Percentiles rank a stretch among this genome's conserved stretches.
phyloP scores from a whole-genome alignment of 2,113 vertebrate genomes.

The Lophotis ruficrista region DNA sequence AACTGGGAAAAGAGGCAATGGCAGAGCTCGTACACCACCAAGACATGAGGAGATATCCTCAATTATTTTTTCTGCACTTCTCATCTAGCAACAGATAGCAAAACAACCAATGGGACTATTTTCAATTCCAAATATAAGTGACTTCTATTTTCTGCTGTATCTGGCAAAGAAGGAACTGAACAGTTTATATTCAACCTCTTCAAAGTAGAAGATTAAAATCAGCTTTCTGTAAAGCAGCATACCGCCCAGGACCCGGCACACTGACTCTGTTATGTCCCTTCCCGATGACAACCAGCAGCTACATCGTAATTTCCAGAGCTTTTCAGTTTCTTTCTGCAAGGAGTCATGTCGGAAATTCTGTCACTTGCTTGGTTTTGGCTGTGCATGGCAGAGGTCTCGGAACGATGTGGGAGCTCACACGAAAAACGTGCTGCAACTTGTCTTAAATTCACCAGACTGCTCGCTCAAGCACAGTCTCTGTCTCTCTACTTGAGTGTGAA shows the following conservation, averaged over 20 bases:
- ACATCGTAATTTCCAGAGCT: neutral
- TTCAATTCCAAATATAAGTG: neutral
- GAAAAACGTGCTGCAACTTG: neutral
- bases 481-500: neutral
- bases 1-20: neutral
- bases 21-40: neutral
- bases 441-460: neutral
- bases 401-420: neutral
- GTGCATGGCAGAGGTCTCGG: neutral
- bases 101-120: neutral
- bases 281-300: neutral
- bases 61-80: neutral
- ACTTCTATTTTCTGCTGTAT: neutral
- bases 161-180: neutral
- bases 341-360: neutral
- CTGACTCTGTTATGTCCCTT: neutral
- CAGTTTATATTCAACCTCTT: neutral
- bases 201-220: constrained; percentile 6
- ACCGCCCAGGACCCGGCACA: neutral
- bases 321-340: neutral
- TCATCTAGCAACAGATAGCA: neutral
- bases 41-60: neutral
- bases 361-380: neutral
- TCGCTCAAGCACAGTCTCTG: neutral
- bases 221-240: neutral